Evolutionary conservation across 2,113 vertebrate species (phyloP).

Genomic region (Bungarus multicinctus): DNA sequence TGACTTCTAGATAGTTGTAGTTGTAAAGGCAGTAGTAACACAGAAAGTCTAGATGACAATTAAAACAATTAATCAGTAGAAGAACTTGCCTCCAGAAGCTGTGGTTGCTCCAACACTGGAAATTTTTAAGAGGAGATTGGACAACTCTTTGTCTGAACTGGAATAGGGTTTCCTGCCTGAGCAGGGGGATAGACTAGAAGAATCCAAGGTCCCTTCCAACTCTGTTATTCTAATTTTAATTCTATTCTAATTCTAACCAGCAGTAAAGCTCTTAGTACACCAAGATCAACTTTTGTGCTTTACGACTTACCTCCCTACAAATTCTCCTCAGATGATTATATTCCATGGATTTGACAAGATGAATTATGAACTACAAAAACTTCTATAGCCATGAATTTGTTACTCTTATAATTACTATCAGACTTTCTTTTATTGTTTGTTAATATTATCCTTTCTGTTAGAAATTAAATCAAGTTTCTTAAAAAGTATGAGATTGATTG

Average conservation of each 20-base stretch:
- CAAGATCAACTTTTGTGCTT: not conserved
- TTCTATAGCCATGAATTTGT: not conserved
- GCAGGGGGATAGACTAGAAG: too few species aligned
- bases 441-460: not conserved
- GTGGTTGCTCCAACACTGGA: too few species aligned
- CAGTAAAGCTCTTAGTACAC: not conserved
- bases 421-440: not conserved
- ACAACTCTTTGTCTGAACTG: too few species aligned
- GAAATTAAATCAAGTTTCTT: not conserved
- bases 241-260: not conserved
- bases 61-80: too few species aligned
- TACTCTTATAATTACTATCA: not conserved
- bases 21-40: not conserved
- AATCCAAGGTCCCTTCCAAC: too few species aligned
- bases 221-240: too few species aligned
- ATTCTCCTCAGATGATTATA: not conserved
- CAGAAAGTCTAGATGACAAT: not conserved
- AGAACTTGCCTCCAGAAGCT: too few species aligned
- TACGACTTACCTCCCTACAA: not conserved
- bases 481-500: not conserved
- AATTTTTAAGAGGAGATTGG: too few species aligned
- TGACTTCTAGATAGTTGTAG: not conserved
- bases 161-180: too few species aligned
- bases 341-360: not conserved
- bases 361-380: not conserved